These are phyloP conservation scores for Caenorhabditis becei DNA, from an alignment of 2,888 invertebrate genomes.

Conservation along the genomic window DNA sequence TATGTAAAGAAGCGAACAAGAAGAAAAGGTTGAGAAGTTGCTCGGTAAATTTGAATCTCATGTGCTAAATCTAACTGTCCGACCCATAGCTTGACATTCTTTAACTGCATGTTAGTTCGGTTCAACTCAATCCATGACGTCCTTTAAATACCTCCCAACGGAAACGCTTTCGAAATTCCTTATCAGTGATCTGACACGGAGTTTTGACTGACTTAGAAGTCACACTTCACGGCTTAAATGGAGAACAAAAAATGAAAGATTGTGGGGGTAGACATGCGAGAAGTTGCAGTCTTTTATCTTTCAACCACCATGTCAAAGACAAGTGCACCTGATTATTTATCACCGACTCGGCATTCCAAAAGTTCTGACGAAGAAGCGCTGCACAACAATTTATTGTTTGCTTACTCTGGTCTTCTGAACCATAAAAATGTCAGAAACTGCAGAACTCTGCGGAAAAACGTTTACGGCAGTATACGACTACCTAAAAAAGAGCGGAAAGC, in stretches of 20 bases:
- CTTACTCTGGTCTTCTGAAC: neutral
- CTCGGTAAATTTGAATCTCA: neutral
- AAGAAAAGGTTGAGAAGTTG: neutral
- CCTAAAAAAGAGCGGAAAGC: too few species aligned
- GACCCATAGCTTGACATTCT: too few species aligned
- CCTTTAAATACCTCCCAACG: conserved; percentile 8
- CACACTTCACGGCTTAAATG: conserved; percentile 14
- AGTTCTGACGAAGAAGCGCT: neutral
- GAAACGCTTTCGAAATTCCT: conserved; percentile 42
- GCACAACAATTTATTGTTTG: conserved; percentile 1
- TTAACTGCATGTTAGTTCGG: too few species aligned
- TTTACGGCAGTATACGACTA: too few species aligned
- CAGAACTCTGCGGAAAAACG: too few species aligned
- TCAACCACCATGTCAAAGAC: conserved; percentile 39
- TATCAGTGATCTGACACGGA: conserved; percentile 29
- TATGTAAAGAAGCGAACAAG: too few species aligned
- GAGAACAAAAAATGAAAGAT: conserved; percentile 52
- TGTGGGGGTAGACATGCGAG: conserved; percentile 38
- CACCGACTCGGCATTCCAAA: conserved; percentile 13
- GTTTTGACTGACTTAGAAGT: too few species aligned
- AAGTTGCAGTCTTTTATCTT: conserved; percentile 35
- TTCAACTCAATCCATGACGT: neutral
- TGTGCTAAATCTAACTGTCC: neutral
- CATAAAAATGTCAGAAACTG: neutral
- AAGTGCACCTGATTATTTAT: conserved; percentile 54